A percentile compares a stretch with the other conserved stretches of the same genome.
Evolutionary conservation across 2,113 vertebrate genomes (phyloP).

Genomic region (Clarias magur): DNA sequence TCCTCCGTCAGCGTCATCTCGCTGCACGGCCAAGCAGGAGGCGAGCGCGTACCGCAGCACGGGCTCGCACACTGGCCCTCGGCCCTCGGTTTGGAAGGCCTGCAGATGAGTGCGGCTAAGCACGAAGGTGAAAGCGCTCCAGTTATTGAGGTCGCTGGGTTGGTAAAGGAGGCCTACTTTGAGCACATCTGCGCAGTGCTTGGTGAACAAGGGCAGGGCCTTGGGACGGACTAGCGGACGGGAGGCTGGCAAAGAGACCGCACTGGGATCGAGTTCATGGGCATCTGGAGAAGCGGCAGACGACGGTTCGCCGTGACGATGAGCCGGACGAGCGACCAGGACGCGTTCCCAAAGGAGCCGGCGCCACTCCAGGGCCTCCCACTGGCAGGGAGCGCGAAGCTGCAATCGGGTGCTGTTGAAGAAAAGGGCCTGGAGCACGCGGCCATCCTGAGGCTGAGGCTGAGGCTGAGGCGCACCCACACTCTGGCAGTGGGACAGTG

Average conservation of each 20-base stretch:
- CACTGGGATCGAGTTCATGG: slow-evolving; percentile 14
- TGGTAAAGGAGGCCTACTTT: slow-evolving; percentile 86
- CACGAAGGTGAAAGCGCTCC: slow-evolving; percentile 91
- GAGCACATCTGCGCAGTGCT: slow-evolving; percentile 78
- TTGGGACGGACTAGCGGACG: slow-evolving; percentile 70
- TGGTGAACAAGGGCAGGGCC: slow-evolving; percentile 75
- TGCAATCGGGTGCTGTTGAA: slow-evolving; percentile 87
- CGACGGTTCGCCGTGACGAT: slow-evolving; percentile 16
- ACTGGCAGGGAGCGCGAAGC: slow-evolving; percentile 82
- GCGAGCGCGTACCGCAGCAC: slow-evolving; percentile 80
- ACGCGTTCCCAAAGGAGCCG: slow-evolving; percentile 86
- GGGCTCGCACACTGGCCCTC: slow-evolving; percentile 82
- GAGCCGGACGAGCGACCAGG: slow-evolving; percentile 67
- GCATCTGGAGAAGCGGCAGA: slow-evolving; percentile 42
- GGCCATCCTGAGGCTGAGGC: slow-evolving; percentile 78
- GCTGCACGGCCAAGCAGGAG: slow-evolving; percentile 82
- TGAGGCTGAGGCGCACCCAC: slow-evolving; percentile 77
- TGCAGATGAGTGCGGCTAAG: slow-evolving; percentile 81
- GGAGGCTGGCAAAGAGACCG: slow-evolving; percentile 54
- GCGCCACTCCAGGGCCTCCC: slow-evolving; percentile 93
- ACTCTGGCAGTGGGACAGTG: slow-evolving; percentile 87
- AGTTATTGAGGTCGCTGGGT: slow-evolving; percentile 87
- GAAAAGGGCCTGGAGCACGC: slow-evolving; percentile 84
- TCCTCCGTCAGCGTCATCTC: slow-evolving; percentile 77
- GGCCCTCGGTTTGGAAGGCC: slow-evolving; percentile 83